Evolutionary conservation across 2,797 vertebrate species (phyloP), one percentile per base, ranked within the genome.

Genomic region (Sciurus vulgaris): DNA sequence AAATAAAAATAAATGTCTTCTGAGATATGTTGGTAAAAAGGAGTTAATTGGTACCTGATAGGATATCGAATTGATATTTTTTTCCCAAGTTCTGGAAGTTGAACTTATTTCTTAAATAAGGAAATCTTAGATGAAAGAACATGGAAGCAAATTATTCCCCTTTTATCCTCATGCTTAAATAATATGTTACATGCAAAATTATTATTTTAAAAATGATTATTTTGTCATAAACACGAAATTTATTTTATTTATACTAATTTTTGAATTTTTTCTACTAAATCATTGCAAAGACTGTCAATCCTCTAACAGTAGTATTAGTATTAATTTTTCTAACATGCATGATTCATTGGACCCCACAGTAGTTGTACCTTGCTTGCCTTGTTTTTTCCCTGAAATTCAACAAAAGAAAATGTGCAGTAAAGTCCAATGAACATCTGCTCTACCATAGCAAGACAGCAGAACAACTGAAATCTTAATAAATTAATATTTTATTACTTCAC

Each of bases 111-210:
- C 5, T 95, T 96, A 67, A 96, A 84, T 96, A 92, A 97, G 89
- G 78, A 96, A 97, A 86, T 94, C 65, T 97, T 86, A 56, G 26
- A 95, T 24, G n/a, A 72, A 82, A 96, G 70, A 91, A 72, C 41
- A 54, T 96, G 54, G 96, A 96, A 97, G 56, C 73, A 96, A 87
- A 95, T 70, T 96, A 49, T 95, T 96, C 96, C 94, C 86, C 96
- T 93, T 96, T 92, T 97, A 98, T 99, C 98, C 99, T 99, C 98
- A 99, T 99, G 99, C 99, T 99, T 99, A 98, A 99, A 98, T 98
- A 96, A 98, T 99, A 98, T 98, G 98, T 99, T 98, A 98, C 97
- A 98, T 97, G 97, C 97, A 98, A 98, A 95, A 98, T 98, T 91
- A 82, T 73, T 86, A 77, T 90, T 95, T 93, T 97, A 70, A 87